Conservation (phyloP, 2,888 invertebrate species). For the Macrosiphum euphorbiae region DNA sequence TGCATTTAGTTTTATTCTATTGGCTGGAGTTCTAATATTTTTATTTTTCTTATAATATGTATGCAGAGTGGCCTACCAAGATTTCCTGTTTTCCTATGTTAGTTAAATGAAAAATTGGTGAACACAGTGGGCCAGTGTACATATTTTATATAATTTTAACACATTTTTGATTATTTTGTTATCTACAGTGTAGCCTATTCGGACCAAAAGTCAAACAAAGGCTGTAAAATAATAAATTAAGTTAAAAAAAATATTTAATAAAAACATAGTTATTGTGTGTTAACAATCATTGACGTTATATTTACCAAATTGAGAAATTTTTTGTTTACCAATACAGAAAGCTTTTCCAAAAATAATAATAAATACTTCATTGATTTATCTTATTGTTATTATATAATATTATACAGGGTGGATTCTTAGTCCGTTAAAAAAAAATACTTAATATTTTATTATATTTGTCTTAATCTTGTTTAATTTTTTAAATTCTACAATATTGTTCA, state of each 20-base stretch:
- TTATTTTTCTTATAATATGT: neutral
- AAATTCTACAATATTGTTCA: slow-evolving; percentile 30
- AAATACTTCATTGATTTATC: neutral
- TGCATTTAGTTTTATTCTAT: slow-evolving; percentile 40
- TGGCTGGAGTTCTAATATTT: neutral
- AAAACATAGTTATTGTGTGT: slow-evolving; percentile 28
- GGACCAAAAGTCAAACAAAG: slow-evolving; percentile 44
- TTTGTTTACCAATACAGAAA: slow-evolving; percentile 32
- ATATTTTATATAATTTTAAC: neutral
- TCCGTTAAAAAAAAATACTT: neutral
- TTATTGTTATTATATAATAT: slow-evolving; percentile 49
- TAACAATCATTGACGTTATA: slow-evolving; percentile 46
- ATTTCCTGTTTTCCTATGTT: neutral
- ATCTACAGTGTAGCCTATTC: slow-evolving; percentile 12
- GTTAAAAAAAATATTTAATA: slow-evolving; percentile 7
- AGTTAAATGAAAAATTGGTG: neutral
- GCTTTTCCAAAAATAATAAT: slow-evolving; percentile 24
- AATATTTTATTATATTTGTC: slow-evolving; percentile 9
- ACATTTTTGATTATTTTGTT: slow-evolving; percentile 28
- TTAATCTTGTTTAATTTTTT: slow-evolving; percentile 38
- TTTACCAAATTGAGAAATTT: slow-evolving; percentile 32
- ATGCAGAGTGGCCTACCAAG: neutral
- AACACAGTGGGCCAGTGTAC: neutral
- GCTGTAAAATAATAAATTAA: slow-evolving; percentile 37
- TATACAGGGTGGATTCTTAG: slow-evolving; percentile 56